Base-by-base conservation (phyloP, 1,140 invertebrate genomes). In the Diuraphis noxia region DNA sequence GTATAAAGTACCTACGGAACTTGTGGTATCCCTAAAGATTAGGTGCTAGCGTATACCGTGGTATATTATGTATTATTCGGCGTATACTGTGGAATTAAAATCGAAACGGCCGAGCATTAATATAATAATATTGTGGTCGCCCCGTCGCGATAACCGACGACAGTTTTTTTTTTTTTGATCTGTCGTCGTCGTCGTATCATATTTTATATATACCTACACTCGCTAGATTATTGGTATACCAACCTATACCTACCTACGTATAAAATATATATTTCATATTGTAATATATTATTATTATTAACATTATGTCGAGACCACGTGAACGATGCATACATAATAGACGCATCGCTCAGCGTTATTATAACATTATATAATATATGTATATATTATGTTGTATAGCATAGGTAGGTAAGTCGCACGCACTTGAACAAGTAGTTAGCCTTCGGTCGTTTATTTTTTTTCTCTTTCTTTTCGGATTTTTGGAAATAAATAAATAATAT, bases 381-480 rank as follows among this genome's bases (percentile, higher is more conserved):
- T 56, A 8, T 30, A 63, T 30, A 63, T 30, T 49, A 13, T 63
- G 52, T 63, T 63, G 17, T 13, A 41, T 10, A 40, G 38, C 9
- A n/a, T 82, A 41, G 25, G 81, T 82, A 41, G 25, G 81, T 82
- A 41, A 41, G 25, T 40, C 25, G 36, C 81, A 82, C 81, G 81
- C 81, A 82, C 81, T 82, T 6, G 23, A n/a, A 82, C 81, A n/a
- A 82, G 36, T 82, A 40, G 81, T 82, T 82, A 82, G 81, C 81
- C 81, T 82, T 82, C 81, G 81, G 23, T 8, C 10, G 81, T 82
- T 82, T 82, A 82, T n/a, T 82, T 82, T 13, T 38, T 82, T 41
- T 41, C 40, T n/a, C 30, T 41, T 82, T 41, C 25, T 82, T 41
- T 82, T 82, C 40, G 25, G 13, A 81, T 81, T 81, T 81, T 23